Conservation (phyloP, 1,140 invertebrate genomes). For the Eupristina koningsbergeri region DNA sequence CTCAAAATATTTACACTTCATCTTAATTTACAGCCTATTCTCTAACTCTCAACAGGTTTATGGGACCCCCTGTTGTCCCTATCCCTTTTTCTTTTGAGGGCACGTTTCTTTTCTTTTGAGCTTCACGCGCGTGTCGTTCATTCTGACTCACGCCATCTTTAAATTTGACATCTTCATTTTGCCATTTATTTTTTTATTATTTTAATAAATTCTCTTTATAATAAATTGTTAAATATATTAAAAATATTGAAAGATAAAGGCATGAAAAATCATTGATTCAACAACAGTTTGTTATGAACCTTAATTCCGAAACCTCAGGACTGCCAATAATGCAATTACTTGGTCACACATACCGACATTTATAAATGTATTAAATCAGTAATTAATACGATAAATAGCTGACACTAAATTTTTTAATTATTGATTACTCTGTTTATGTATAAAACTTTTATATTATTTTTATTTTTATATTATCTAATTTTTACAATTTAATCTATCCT, state of each 20-base stretch:
- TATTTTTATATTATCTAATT: too few relatives aligned
- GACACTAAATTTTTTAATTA: too few relatives aligned
- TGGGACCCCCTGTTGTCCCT: neutral
- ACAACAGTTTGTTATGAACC: neutral
- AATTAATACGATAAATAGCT: too few relatives aligned
- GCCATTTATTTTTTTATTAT: neutral
- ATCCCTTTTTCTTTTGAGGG: neutral
- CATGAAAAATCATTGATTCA: neutral
- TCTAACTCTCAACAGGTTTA: neutral
- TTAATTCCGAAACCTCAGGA: neutral
- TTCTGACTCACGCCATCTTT: neutral
- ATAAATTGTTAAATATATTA: too few relatives aligned
- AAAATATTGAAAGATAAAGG: neutral
- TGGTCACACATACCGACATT: too few relatives aligned
- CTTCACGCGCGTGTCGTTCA: too few relatives aligned
- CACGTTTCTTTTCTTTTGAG: neutral
- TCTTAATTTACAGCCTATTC: neutral
- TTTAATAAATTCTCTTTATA: too few relatives aligned
- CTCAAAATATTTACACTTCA: conserved; percentile 4
- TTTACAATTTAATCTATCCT: too few relatives aligned
- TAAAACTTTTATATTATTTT: too few relatives aligned
- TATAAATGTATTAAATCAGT: too few relatives aligned
- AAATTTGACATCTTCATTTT: neutral
- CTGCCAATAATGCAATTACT: neutral
- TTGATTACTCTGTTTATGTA: too few relatives aligned